Base-by-base conservation (phyloP, 1,140 invertebrate species). In the Halesus radiatus region DNA sequence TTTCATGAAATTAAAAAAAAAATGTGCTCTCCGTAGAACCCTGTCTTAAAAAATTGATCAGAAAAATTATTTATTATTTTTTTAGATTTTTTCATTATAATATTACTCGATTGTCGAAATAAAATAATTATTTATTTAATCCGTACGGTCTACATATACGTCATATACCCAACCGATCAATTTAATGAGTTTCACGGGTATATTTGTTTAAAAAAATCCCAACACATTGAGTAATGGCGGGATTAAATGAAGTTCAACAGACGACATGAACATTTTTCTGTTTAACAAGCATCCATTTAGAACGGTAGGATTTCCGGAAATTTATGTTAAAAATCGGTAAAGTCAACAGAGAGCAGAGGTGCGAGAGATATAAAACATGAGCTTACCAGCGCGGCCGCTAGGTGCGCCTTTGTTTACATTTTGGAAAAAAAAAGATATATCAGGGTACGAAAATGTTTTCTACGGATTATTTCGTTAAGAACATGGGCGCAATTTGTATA, bases 311-410 rank as follows among this genome's bases (percentile, higher is more conserved):
- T 78, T 54, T 78, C 64, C 62, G 8, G 60, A 73, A 73, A 79
- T 79, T 79, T 79, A 79, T 79, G 77, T 73, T 73, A 60, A 60
- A 72, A 79, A 79, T 79, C 77, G 68, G 66, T 58, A 73, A 79
- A 18, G 77, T 79, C 66, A 79, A 79, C 77, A 74, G 22, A 78
- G 66, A 78, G 70, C 77, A 75, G 58, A 79, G 77, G 77, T 79
- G 77, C 37, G 66, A 79, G 52, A 50, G 77, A 79, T 73, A 79
- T 79, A 79, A 79, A 79, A 73, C 77, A 79, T 53, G 16, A 53
- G 66, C 29, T 79, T 79, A 79, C 22, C 20, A 54, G 7, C 52
- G 15, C 23, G 72, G 72, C 54, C 72, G 52, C 23, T 53, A 52
- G 68, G 68, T 72, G 68, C 23, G 50, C 64, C 32, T 15, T 22